Percentiles rank a stretch among this genome's conserved stretches.
Evolutionary conservation across 2,113 vertebrate genomes (phyloP).

Genomic region (Neogale vison): DNA sequence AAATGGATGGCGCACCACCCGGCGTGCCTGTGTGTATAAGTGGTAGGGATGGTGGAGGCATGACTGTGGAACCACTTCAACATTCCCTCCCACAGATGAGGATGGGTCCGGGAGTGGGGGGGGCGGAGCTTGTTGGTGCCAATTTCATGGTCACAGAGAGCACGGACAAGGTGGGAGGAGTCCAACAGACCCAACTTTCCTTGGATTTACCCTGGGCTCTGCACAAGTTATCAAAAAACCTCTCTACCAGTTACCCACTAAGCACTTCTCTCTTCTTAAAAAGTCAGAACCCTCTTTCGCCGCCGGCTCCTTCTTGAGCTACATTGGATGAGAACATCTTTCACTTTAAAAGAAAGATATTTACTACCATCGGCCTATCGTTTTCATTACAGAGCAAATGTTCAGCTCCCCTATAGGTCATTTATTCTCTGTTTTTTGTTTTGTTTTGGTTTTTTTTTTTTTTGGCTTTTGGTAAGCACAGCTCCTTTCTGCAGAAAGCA

Average conservation of each 20-base stretch:
- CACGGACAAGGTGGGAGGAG: background rate
- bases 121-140: background rate
- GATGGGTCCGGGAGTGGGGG: background rate
- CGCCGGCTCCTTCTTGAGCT: background rate
- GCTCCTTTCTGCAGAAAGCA: background rate
- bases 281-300: background rate
- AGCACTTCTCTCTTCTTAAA: background rate
- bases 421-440: background rate
- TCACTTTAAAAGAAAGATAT: background rate
- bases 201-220: background rate
- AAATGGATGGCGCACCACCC: fast-evolving
- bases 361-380: background rate
- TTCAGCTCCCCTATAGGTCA: background rate
- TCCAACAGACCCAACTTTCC: background rate
- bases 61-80: fast-evolving
- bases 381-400: background rate
- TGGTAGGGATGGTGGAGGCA: fast-evolving
- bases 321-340: background rate
- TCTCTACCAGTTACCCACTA: background rate
- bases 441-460: too few species aligned
- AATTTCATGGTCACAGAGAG: background rate
- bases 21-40: fast-evolving
- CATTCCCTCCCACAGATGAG: fast-evolving
- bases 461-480: background rate
- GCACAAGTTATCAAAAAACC: too few species aligned